Evolutionary conservation across 2,888 invertebrate species (phyloP).

Genomic region (Selenia dentaria): DNA sequence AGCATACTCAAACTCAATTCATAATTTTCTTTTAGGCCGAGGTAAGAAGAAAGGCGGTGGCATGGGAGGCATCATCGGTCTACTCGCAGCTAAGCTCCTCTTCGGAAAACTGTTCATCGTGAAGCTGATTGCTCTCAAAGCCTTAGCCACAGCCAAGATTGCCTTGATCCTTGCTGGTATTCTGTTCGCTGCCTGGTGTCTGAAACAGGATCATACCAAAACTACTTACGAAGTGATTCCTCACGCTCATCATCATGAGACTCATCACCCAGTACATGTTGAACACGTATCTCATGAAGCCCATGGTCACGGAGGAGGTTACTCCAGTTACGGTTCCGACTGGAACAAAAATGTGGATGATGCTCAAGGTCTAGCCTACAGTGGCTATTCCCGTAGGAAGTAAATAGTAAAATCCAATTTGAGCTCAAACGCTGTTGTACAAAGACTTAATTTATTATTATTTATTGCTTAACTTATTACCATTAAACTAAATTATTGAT

Average conservation of each 20-base stretch:
- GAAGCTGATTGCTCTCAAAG: conserved; percentile 93
- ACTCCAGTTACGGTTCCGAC: conserved; percentile 68
- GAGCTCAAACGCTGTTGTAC: conserved; percentile 56
- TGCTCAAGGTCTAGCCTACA: conserved; percentile 89
- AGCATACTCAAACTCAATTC: background rate
- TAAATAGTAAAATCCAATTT: conserved; percentile 36
- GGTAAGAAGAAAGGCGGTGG: conserved; percentile 90
- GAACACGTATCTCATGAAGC: conserved; percentile 74
- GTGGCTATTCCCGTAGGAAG: conserved; percentile 64
- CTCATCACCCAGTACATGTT: conserved; percentile 86
- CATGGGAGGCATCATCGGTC: conserved; percentile 88
- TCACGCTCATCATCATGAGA: conserved; percentile 80
- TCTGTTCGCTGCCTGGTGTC: conserved; percentile 80
- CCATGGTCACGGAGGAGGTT: conserved; percentile 56
- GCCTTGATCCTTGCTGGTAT: conserved; percentile 90
- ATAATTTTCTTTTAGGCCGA: conserved; percentile 82
- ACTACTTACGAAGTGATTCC: conserved; percentile 78
- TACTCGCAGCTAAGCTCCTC: conserved; percentile 76
- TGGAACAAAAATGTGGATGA: conserved; percentile 86
- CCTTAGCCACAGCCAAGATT: conserved; percentile 92
- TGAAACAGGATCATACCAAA: conserved; percentile 73
- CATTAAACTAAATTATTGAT: conserved; percentile 72
- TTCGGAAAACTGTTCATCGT: conserved; percentile 87
- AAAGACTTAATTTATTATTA: conserved; percentile 64
- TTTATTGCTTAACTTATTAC: conserved; percentile 74